These are phyloP conservation scores for Drosophila seguyi DNA, from an alignment of 1,140 invertebrate species.

Conservation along the genomic window DNA sequence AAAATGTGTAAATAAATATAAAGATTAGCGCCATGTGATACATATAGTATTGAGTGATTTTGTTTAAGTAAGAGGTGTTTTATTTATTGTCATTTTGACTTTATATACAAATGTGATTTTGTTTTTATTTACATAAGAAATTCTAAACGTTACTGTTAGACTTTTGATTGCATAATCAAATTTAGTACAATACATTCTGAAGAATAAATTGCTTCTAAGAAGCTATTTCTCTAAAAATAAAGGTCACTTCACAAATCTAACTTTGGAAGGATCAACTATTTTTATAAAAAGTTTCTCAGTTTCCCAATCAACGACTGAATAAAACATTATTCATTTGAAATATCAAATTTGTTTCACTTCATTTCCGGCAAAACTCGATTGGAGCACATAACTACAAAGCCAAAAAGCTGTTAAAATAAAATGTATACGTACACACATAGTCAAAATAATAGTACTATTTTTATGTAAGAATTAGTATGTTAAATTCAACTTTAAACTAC, in stretches of 20 bases:
- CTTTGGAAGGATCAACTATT: constrained; percentile 8
- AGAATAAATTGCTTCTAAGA: neutral
- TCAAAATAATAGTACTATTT: neutral
- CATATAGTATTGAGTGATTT: constrained; percentile 2
- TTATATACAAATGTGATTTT: neutral
- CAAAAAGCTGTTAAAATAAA: constrained; percentile 36
- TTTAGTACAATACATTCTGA: neutral
- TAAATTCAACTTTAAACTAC: neutral
- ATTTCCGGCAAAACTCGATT: constrained; percentile 29
- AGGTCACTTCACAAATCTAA: neutral
- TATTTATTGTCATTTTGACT: constrained; percentile 1
- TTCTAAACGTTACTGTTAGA: accelerated
- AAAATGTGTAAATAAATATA: constrained; percentile 30
- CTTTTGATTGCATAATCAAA: neutral
- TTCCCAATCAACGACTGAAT: constrained; percentile 21
- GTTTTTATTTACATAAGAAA: neutral
- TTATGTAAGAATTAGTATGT: neutral
- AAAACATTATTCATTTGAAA: constrained; percentile 31
- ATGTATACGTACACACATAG: neutral
- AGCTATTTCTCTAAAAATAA: neutral
- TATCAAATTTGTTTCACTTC: constrained; percentile 28
- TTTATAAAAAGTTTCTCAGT: constrained; percentile 1
- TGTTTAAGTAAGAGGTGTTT: neutral
- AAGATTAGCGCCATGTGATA: constrained; percentile 44
- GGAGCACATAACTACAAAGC: constrained; percentile 20